phyloP scores from a whole-genome alignment of 2,888 invertebrate genomes.

The Idaea dimidiata region DNA sequence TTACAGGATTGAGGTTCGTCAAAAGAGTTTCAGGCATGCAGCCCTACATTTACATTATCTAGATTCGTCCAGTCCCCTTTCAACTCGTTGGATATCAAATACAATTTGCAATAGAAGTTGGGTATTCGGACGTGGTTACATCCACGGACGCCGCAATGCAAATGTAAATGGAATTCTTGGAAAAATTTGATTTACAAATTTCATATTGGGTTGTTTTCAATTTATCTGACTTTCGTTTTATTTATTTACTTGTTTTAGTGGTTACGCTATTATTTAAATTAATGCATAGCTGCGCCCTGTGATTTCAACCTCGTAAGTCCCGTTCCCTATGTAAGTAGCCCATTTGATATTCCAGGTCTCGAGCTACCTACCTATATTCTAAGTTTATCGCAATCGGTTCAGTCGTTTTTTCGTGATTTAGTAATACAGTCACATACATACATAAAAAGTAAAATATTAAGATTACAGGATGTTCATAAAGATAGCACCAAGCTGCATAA shows the following conservation, averaged over 20 bases:
- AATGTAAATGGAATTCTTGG: conserved; percentile 18
- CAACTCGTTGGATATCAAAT: conserved; percentile 71
- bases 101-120: conserved; percentile 68
- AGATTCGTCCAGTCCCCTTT: conserved; percentile 64
- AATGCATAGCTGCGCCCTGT: no score
- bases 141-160: conserved; percentile 9
- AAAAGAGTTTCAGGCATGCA: conserved; percentile 49
- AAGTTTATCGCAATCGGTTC: no score
- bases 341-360: no score
- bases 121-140: conserved; percentile 25
- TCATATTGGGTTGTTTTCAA: not conserved
- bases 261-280: no score
- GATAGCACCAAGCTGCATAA: no score
- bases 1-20: conserved; percentile 41
- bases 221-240: not conserved
- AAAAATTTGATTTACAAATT: conserved; percentile 13
- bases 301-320: no score
- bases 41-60: conserved; percentile 65
- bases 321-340: no score
- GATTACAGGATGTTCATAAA: no score
- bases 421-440: no score
- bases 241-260: not conserved
- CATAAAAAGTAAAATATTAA: no score
- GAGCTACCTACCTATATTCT: no score
- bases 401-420: no score